Evolutionary conservation across 2,797 vertebrate genomes (phyloP), one percentile per base, ranked within the genome.

Genomic region (Psittacula derbiana): DNA sequence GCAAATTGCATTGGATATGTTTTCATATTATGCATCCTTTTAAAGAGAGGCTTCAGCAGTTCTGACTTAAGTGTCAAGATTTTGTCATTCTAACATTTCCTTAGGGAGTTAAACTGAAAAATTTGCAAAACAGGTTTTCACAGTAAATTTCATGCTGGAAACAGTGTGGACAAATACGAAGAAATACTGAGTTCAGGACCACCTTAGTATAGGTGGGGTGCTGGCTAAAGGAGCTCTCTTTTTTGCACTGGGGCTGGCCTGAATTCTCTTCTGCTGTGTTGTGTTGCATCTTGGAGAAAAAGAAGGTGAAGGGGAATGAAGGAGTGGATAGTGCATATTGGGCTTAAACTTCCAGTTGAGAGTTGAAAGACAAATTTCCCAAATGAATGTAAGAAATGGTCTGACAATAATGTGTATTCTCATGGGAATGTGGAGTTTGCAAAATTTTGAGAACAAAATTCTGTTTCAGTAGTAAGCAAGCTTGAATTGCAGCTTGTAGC

Each of bases 191-290:
- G 36, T 33, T 43, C 6, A 33, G 55, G 43, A 19, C 44, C 14
- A 5, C 20, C 7, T 36, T 60, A 6, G 19, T n/a, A 1, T 2
- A 44, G 44, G 33, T 49, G 11, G 16, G 41, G 11, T 16, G 1
- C 9, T 41, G n/a, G 60, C 43, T 88, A 7, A 33, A 60, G 5
- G 11, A 58, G 31, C 12, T 28, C 17, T n/a, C 5, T 40, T 71
- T 31, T 43, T 41, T 50, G 44, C 18, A 8, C 30, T 12, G 5
- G 8, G 3, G 3, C 20, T 62, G 23, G 14, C 21, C 16, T 64
- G 60, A 27, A 4, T 62, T 4, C 33, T 33, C 16, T 5, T 10
- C 10, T 53, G 12, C 33, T 38, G 7, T 2, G 0, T 11, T 30
- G 36, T 6, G 7, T 24, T 40, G 24, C 13, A 4, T 13, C 30